Evolutionary conservation across 2,888 invertebrate species (phyloP).

Genomic region (Ashinkailepas kermadecensis): DNA sequence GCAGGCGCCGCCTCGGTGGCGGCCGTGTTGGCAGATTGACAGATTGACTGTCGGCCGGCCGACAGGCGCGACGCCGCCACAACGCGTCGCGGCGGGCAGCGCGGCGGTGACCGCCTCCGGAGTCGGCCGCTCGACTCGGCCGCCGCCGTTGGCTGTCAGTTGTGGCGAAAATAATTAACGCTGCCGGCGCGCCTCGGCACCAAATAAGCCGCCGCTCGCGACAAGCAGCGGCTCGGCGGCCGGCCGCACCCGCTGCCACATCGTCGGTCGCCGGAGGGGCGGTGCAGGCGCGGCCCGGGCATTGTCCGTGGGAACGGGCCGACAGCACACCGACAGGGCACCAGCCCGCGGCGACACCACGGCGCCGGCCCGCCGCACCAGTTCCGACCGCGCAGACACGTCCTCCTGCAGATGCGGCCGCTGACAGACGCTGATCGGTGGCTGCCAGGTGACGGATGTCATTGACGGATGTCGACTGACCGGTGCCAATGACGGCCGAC

Average conservation of each 20-base stretch:
- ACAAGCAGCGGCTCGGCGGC: not conserved
- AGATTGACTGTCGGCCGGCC: not conserved
- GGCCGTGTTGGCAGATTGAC: not conserved
- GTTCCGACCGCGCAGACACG: not conserved
- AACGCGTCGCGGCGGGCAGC: too few species aligned
- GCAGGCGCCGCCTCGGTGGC: not conserved
- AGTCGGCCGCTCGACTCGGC: not conserved
- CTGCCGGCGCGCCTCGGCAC: not conserved
- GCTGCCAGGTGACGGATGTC: not conserved
- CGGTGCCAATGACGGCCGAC: not conserved
- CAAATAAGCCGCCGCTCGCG: not conserved
- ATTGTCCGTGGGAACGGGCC: not conserved
- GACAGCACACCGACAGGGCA: not conserved
- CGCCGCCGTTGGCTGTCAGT: not conserved
- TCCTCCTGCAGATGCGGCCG: not conserved
- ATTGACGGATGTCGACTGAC: not conserved
- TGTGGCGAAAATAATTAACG: not conserved
- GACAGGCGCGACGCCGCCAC: too few species aligned
- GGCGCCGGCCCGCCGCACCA: not conserved
- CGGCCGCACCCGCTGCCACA: not conserved
- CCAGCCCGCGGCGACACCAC: not conserved
- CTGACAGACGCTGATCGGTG: not conserved
- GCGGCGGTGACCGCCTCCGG: not conserved
- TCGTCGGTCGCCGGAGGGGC: too few species aligned
- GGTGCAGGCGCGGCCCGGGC: not conserved